phyloP scores from a whole-genome alignment of 2,888 invertebrate genomes.

The Polyploca ridens region DNA sequence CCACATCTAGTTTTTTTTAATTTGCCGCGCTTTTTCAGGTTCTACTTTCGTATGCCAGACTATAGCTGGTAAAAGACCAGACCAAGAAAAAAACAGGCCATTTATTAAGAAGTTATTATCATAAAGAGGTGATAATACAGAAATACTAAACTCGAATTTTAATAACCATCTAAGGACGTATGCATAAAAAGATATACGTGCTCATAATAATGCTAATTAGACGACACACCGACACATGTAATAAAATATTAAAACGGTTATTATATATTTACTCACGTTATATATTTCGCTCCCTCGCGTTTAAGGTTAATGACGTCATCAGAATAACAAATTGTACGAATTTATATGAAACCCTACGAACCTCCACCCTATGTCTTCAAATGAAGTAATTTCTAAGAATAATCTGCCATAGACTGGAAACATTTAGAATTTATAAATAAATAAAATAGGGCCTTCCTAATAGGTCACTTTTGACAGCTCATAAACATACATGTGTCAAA shows the following conservation, averaged over 20 bases:
- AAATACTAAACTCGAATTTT: not conserved
- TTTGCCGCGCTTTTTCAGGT: too few species aligned
- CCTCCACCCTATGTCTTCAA: conserved; percentile 67
- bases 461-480: too few species aligned
- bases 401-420: conserved; percentile 45
- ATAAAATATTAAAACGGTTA: conserved; percentile 14
- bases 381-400: conserved; percentile 73
- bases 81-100: too few species aligned
- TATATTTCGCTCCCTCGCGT: conserved; percentile 48
- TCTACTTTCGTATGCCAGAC: too few species aligned
- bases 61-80: too few species aligned
- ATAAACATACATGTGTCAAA: too few species aligned
- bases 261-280: conserved; percentile 22
- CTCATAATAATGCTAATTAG: conserved; percentile 8
- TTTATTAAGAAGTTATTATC: too few species aligned
- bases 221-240: not conserved
- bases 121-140: not conserved
- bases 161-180: not conserved
- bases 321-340: conserved; percentile 68
- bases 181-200: not conserved
- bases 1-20: too few species aligned
- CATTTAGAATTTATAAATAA: conserved; percentile 20
- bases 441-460: too few species aligned
- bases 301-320: conserved; percentile 67
- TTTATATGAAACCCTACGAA: conserved; percentile 64